Base-by-base conservation (phyloP, 2,888 invertebrate genomes). In the Saturnia pavonia region DNA sequence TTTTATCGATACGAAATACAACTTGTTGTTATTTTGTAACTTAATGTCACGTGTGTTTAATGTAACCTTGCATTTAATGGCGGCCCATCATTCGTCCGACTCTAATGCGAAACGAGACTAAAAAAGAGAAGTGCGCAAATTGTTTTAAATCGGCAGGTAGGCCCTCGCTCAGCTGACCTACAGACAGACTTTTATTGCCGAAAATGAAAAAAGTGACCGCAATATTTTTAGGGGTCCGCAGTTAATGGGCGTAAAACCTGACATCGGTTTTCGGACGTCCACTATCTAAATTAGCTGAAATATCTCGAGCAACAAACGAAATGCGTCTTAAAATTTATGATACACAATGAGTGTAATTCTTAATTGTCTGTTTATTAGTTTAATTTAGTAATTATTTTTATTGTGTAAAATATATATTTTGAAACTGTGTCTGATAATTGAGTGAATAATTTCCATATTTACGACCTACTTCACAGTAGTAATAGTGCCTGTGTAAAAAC, bases 121-220 rank as follows among this genome's bases (percentile, higher is more conserved):
- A 83, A 88, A 89, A 88, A 89, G 83, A 88, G 79, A 82, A 88
- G 82, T 83, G 82, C 81, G 82, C 86, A 92, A 92, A 93, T 93
- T 93, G 91, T 92, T 93, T 92, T 91, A 92, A 92, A 93, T 91
- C 90, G 81, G 85, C 91, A 91, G 91, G 91, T 89, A 89, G 88
- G 87, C 85, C 82, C 86, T 80, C 86, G 88, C 85, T 88, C 88
- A 89, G 76, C 83, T 92, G 92, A 92, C 92, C 92, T 91, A 92
- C 92, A 92, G 89, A 89, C 91, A 80, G 83, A 73, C 80, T 77
- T 81, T 84, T 87, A 87, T 86, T 84, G 83, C 83, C 80, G 78
- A 88, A 91, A 91, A 91, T 81, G 81, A 82, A 85, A n/a, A 88
- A 84, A 83, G 68, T 60, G 63, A 69, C 45, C 43, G 72, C 71